phyloP scores from a whole-genome alignment of 1,140 invertebrate species.

The Drosophila busckii region DNA sequence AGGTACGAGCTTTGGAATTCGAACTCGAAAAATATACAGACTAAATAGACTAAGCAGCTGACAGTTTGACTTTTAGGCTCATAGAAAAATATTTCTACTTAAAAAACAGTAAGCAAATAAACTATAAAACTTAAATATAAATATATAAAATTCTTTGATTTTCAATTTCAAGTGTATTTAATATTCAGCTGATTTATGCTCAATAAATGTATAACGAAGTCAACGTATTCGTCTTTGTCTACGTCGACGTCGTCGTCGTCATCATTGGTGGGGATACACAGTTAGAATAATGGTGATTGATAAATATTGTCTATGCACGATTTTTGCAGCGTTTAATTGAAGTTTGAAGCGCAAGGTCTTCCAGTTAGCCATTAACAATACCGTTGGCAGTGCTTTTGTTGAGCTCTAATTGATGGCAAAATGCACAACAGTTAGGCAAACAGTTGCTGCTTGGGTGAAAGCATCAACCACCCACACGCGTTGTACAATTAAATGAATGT shows the following conservation, averaged over 20 bases:
- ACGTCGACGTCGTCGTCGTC: constrained; percentile 4
- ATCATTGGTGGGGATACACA: constrained; percentile 37
- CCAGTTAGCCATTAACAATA: background rate
- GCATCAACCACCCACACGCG: no score
- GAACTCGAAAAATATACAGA: no score
- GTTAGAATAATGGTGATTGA: constrained; percentile 77
- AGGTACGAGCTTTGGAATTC: no score
- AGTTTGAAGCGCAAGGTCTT: constrained; percentile 63
- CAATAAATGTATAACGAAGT: constrained; percentile 31
- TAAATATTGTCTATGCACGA: constrained; percentile 74
- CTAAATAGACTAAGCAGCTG: no score
- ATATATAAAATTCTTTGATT: no score
- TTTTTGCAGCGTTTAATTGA: constrained; percentile 59
- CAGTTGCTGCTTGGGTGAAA: constrained; percentile 9
- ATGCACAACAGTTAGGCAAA: constrained; percentile 38
- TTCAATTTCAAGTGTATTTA: background rate
- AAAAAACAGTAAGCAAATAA: no score
- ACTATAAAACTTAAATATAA: no score
- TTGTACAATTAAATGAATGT: no score
- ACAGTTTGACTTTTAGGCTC: no score
- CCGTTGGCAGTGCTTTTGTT: constrained; percentile 2
- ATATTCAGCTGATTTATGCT: constrained; percentile 13
- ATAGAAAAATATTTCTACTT: no score
- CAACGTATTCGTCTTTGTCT: constrained; percentile 1
- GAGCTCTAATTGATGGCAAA: constrained; percentile 58